These are phyloP conservation scores for Tetheella fluctuosa DNA, from an alignment of 2,888 invertebrate genomes.

Conservation along the genomic window DNA sequence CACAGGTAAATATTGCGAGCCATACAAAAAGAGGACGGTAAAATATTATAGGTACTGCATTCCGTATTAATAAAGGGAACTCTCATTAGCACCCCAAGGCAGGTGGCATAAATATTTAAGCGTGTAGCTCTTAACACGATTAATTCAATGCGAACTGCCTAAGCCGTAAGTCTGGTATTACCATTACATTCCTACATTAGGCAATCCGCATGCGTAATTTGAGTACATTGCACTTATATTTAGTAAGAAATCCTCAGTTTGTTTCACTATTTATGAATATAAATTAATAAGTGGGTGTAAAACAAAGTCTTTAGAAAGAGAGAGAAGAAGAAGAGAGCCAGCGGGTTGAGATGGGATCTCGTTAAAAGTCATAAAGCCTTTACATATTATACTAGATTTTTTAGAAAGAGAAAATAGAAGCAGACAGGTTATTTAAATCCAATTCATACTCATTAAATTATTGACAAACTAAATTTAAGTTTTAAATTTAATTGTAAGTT, in stretches of 20 bases:
- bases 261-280: neutral
- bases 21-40: neutral
- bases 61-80: constrained; percentile 14
- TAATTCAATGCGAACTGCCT: constrained; percentile 50
- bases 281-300: too few relatives aligned
- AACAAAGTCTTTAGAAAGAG: too few relatives aligned
- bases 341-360: too few relatives aligned
- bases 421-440: too few relatives aligned
- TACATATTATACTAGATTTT: too few relatives aligned
- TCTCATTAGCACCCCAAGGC: constrained; percentile 15
- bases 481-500: too few relatives aligned
- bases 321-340: too few relatives aligned
- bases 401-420: too few relatives aligned
- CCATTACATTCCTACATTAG: constrained; percentile 57
- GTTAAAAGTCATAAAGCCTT: too few relatives aligned
- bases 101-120: constrained; percentile 43
- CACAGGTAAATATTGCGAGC: neutral
- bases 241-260: neutral
- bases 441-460: too few relatives aligned
- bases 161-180: constrained; percentile 49
- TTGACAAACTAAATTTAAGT: too few relatives aligned
- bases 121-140: constrained; percentile 38
- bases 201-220: constrained; percentile 41
- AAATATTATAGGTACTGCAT: neutral
- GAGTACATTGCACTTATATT: neutral